Evolutionary conservation across 2,888 invertebrate species (phyloP).

Genomic region (Eutolmus rufibarbis): DNA sequence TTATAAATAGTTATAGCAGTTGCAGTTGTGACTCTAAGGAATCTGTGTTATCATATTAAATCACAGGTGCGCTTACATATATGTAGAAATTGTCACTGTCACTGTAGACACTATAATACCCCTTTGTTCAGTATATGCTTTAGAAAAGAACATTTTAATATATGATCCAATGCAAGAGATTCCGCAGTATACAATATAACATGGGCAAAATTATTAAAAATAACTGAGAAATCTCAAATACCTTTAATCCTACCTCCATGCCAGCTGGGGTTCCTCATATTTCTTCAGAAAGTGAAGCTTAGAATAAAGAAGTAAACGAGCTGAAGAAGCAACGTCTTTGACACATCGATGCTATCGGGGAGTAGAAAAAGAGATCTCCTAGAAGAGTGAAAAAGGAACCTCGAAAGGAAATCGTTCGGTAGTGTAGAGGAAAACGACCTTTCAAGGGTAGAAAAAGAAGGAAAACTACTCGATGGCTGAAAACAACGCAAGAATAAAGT

Average conservation of each 20-base stretch:
- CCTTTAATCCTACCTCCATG: neutral
- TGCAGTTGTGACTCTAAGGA: no score
- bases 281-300: neutral
- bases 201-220: neutral
- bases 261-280: neutral
- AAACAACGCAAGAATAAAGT: constrained; percentile 13
- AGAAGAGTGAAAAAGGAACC: neutral
- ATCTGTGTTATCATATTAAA: no score
- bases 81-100: no score
- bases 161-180: neutral
- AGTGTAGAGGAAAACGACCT: neutral
- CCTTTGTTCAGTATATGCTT: no score
- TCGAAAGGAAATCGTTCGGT: neutral
- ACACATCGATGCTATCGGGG: neutral
- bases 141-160: neutral
- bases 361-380: neutral
- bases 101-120: no score
- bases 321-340: neutral
- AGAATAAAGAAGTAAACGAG: neutral
- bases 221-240: neutral
- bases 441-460: constrained; percentile 6
- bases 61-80: no score
- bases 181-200: neutral
- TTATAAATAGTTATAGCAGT: no score
- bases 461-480: neutral